phyloP scores from a whole-genome alignment of 2,113 vertebrate genomes.

The Bungarus multicinctus region DNA sequence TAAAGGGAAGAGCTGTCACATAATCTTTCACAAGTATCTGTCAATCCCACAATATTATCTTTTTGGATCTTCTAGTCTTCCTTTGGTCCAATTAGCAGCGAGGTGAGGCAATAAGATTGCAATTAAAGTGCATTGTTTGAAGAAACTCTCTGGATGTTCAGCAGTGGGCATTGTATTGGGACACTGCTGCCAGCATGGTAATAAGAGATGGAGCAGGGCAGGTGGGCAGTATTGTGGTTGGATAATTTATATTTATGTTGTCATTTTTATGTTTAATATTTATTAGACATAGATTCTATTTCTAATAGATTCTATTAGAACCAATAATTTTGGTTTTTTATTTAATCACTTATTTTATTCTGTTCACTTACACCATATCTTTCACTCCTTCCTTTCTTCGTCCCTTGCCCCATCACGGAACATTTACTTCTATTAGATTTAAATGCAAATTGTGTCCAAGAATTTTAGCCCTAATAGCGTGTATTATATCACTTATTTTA shows the following conservation, averaged over 20 bases:
- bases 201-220: neutral
- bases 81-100: slow-evolving; percentile 3
- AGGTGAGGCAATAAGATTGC: neutral
- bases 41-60: neutral
- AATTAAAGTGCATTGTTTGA: neutral
- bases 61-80: neutral
- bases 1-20: neutral
- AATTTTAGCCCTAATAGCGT: neutral
- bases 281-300: neutral
- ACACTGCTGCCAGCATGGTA: neutral
- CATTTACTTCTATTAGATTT: neutral
- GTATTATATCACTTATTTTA: neutral
- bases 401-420: neutral
- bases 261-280: neutral
- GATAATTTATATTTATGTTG: neutral
- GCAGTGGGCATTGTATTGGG: neutral
- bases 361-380: neutral
- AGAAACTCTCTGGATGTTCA: neutral
- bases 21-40: neutral
- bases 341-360: neutral
- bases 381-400: neutral
- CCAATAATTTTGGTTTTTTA: neutral
- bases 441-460: neutral
- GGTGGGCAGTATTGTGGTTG: neutral
- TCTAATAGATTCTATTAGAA: neutral